Evolutionary conservation across 2,113 vertebrate genomes (phyloP), one percentile per base, ranked within the genome.

Genomic region (Callithrix jacchus): DNA sequence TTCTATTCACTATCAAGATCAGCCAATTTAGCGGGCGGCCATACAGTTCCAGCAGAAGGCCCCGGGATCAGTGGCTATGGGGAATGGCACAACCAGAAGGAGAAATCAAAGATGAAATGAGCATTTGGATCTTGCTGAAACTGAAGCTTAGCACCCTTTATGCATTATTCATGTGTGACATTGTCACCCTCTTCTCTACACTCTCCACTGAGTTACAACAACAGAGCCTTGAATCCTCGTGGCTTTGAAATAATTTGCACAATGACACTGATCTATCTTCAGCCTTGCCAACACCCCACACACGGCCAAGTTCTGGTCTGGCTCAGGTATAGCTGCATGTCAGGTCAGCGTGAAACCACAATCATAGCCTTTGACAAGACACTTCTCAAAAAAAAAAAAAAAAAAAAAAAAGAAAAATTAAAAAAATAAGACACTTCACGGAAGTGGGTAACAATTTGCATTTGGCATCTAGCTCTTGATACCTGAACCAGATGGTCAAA

Each of bases 1-100:
- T 88, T 96, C 95, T 92, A 82, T 86, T 97, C 98, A 95, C 93
- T 93, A 96, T 95, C 93, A 71, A 94, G 97, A 97, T 96, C 80
- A 93, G 96, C 94, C 96, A 97, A 96, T 97, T 97, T 95, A 96
- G 90, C 47, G 14, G 91, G 79, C 23, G 40, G 96, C 95, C 89
- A n/a, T 20, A 30, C 0, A 16, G 92, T 87, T 96, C 81, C 18
- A 0, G 89, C 45, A 45, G 7, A 93, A 96, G 92, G 89, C 96
- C 95, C 91, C 0, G 3, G 97, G 94, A 96, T 93, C 80, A 58
- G 87, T 56, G 96, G 90, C 96, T 94, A 32, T 2, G 64, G 96
- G 95, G 95, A 97, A 81, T 37, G 94, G 84, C 58, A 40, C 66
- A 30, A 89, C 87, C 80, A 42, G 68, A 73, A 91, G 93, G 92